Evolutionary conservation across 2,888 invertebrate genomes (phyloP).

Genomic region (Schizotus pectinicornis): DNA sequence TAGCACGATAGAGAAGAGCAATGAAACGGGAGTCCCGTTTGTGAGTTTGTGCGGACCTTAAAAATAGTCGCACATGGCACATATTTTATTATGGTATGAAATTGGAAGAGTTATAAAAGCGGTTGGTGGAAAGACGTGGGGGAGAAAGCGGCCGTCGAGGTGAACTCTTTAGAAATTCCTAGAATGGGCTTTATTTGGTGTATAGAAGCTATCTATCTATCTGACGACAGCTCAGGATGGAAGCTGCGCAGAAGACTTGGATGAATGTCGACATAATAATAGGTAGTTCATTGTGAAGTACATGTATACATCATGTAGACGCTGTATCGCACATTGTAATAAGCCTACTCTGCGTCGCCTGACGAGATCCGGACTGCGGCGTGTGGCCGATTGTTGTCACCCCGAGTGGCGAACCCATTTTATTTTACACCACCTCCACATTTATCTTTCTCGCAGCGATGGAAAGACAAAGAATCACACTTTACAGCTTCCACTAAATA

Average conservation of each 20-base stretch:
- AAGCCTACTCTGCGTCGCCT: conserved; percentile 31
- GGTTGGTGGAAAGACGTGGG: conserved; percentile 17
- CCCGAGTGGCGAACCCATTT: conserved; percentile 30
- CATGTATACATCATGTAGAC: conserved; percentile 41
- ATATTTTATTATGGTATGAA: conserved; percentile 28
- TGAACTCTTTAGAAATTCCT: conserved; percentile 34
- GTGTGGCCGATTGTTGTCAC: conserved; percentile 32
- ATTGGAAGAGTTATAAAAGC: conserved; percentile 28
- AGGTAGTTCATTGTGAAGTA: conserved; percentile 41
- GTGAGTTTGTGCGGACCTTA: conserved; percentile 10
- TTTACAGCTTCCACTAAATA: conserved; percentile 21
- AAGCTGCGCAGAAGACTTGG: conserved; percentile 34
- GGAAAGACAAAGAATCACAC: conserved; percentile 30
- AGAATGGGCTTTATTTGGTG: conserved; percentile 37
- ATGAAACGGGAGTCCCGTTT: conserved; percentile 10
- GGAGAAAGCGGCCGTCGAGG: conserved; percentile 21
- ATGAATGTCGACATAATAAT: conserved; percentile 39
- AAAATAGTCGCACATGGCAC: conserved; percentile 24
- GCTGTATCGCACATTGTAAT: conserved; percentile 40
- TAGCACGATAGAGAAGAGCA: neutral
- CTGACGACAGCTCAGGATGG: conserved; percentile 38
- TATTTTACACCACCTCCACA: conserved; percentile 28
- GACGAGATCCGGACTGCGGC: conserved; percentile 29
- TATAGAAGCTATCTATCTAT: conserved; percentile 41
- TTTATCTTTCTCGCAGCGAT: conserved; percentile 30